Conservation (phyloP, 2,113 vertebrate genomes). For the Mesembrinibis cayennensis region DNA sequence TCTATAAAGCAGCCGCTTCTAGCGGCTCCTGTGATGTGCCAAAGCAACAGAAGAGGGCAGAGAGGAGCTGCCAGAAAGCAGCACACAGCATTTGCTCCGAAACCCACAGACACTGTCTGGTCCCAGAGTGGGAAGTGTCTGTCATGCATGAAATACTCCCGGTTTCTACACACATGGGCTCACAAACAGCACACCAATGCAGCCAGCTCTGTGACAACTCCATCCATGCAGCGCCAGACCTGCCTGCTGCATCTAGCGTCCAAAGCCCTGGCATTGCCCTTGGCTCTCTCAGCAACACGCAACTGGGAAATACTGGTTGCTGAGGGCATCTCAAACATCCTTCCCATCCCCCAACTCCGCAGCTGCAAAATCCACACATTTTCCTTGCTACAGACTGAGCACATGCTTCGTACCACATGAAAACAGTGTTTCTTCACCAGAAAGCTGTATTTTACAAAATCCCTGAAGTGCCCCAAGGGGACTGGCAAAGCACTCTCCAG, state of each 20-base stretch:
- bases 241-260: accelerated
- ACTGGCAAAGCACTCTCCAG: not conserved
- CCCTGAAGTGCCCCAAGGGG: not conserved
- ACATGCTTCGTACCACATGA: accelerated
- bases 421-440: not conserved
- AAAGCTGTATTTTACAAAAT: not conserved
- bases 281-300: accelerated
- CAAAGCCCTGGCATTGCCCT: not conserved
- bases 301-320: not conserved
- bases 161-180: not conserved
- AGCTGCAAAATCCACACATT: not conserved
- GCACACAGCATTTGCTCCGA: not conserved
- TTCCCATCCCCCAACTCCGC: not conserved
- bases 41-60: conserved; percentile 59
- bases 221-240: not conserved
- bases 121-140: not conserved
- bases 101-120: accelerated
- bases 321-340: not conserved
- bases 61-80: conserved; percentile 26
- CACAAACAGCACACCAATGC: not conserved
- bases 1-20: accelerated
- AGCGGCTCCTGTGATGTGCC: not conserved
- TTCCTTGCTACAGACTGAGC: not conserved
- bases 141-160: not conserved
- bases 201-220: not conserved